Evolutionary conservation across 2,113 vertebrate species (phyloP).

Genomic region (Coryphaenoides rupestris): DNA sequence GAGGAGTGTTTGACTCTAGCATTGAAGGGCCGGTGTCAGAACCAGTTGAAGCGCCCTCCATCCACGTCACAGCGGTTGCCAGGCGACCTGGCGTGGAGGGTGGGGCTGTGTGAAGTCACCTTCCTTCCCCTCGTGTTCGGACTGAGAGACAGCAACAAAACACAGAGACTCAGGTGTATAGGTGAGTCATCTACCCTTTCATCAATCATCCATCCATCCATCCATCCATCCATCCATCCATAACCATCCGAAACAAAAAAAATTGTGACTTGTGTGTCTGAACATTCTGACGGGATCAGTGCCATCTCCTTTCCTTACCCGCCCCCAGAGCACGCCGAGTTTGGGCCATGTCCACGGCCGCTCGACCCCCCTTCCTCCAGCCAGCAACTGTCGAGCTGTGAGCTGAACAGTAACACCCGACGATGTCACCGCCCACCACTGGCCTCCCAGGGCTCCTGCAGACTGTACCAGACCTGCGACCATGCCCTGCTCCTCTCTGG

Average conservation of each 20-base stretch:
- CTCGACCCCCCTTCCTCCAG: conserved; percentile 55
- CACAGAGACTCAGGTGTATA: conserved; percentile 73
- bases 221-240: conserved; percentile 1
- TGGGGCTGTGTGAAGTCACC: conserved; percentile 73
- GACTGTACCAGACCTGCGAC: conserved; percentile 81
- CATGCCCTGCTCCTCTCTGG: conserved; percentile 78
- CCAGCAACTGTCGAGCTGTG: conserved; percentile 71
- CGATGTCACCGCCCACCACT: conserved; percentile 78
- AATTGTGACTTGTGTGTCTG: no score
- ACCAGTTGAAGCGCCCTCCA: conserved; percentile 73
- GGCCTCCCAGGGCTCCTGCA: conserved; percentile 73
- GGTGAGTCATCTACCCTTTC: conserved; percentile 54
- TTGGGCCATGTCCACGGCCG: conserved; percentile 69
- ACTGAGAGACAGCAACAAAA: conserved; percentile 65
- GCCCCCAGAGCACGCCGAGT: conserved; percentile 68
- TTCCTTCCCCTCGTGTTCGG: conserved; percentile 75
- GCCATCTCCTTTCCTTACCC: no score
- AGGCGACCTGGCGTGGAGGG: conserved; percentile 49
- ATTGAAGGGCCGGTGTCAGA: conserved; percentile 75
- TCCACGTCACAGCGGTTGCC: conserved; percentile 48
- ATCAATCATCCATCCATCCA: neutral
- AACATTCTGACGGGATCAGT: no score
- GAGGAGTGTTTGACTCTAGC: conserved; percentile 76
- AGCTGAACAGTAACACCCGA: conserved; percentile 78
- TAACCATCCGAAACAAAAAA: no score